These are phyloP conservation scores for Procavia capensis DNA, from an alignment of 2,113 vertebrate genomes.

Conservation along the genomic window DNA sequence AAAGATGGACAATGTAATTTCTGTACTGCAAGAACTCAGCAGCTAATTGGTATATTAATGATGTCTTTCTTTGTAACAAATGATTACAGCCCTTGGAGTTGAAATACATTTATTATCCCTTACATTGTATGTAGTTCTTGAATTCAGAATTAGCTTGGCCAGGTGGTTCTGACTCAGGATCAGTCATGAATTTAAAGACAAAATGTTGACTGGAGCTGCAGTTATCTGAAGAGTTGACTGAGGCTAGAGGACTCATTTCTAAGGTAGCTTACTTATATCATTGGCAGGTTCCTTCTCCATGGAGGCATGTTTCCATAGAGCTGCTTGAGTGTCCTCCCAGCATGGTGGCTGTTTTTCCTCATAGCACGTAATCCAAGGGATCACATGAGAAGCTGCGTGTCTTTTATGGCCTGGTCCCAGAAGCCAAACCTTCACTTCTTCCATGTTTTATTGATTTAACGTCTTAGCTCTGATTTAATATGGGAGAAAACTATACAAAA, in stretches of 20 bases:
- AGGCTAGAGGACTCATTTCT: neutral
- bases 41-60: neutral
- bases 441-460: neutral
- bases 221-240: neutral
- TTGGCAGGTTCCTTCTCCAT: neutral
- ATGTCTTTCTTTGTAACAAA: neutral
- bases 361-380: neutral
- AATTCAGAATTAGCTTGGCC: neutral
- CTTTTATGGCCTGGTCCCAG: neutral
- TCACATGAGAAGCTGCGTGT: neutral
- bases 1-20: neutral
- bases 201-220: neutral
- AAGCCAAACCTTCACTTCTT: neutral
- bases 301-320: neutral
- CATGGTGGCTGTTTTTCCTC: neutral
- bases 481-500: neutral
- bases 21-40: neutral
- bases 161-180: neutral
- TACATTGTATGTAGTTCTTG: neutral
- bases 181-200: neutral
- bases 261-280: neutral
- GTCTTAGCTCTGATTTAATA: neutral
- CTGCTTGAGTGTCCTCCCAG: neutral
- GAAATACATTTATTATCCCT: neutral
- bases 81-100: neutral